Evolutionary conservation across 2,888 invertebrate genomes (phyloP), one percentile per base, ranked within the genome.

Genomic region (Drosophila mettleri): DNA sequence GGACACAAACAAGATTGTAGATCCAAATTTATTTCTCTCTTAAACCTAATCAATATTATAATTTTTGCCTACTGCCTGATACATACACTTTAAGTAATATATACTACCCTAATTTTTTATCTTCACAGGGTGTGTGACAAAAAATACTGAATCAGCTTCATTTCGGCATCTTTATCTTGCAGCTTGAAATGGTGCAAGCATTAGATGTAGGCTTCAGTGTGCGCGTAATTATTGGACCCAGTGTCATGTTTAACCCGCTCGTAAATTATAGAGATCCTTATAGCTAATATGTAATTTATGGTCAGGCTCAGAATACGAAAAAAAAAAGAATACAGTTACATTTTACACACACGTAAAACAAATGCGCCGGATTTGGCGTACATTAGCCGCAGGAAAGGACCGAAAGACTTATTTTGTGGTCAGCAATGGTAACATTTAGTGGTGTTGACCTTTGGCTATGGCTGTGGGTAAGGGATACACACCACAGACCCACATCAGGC

Each of bases 211-310:
- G 20, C 14, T 43, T 34, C 16, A 36, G 16, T 53, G 22, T 36
- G 33, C 46, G 34, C 61, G 60, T 75, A 75, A 75, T 79, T 84
- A 82, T 84, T 78, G 80, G 63, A 34, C 41, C 69, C 48, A 31
- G 66, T 62, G 71, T 68, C 67, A 79, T 64, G 65, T 73, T 81
- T 72, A 85, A 65, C 71, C 87, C 86, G 74, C 79, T 86, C 86
- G 85, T 88, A 88, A 88, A 88, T 88, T 88, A 87, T 76, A 70
- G 62, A 82, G 84, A 88, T 87, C 86, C 86, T 83, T 81, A 73
- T 60, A 80, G 85, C 86, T 88, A 88, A 88, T 88, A 88, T 79
- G 85, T 85, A 85, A 88, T 88, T 88, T 88, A 88, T 88, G 73
- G 71, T 63, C 77, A 29, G 62, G 62, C 74, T 77, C 59, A 67